These are phyloP conservation scores for Megaceryle torquata DNA, from an alignment of 2,113 vertebrate species.

Conservation along the genomic window DNA sequence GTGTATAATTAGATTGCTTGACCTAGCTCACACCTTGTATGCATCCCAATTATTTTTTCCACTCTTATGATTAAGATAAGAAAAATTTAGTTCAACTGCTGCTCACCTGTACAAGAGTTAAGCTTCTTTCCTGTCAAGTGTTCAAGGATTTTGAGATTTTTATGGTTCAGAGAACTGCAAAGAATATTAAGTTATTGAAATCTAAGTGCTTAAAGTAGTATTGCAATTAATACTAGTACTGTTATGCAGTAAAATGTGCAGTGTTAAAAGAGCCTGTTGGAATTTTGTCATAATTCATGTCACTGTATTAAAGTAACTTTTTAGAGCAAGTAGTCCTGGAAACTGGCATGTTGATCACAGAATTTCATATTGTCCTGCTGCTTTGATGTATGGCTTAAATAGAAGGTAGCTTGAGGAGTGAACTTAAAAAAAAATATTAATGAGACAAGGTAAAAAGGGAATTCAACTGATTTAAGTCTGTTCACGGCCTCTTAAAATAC, in stretches of 20 bases:
- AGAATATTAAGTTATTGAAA: slow-evolving; percentile 11
- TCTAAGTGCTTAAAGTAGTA: background rate
- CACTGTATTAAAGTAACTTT: background rate
- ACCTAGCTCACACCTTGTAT: background rate
- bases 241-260: slow-evolving; percentile 9
- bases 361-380: background rate
- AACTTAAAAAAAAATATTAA: background rate
- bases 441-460: background rate
- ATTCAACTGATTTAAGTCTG: background rate
- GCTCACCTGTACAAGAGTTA: background rate
- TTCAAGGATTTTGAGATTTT: background rate
- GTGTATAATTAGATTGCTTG: background rate
- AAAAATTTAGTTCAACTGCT: background rate
- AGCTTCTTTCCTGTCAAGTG: background rate
- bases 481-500: background rate
- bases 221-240: background rate
- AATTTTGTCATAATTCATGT: background rate
- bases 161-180: background rate
- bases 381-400: background rate
- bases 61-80: background rate
- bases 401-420: background rate
- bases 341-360: background rate
- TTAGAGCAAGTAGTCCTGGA: background rate
- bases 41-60: background rate
- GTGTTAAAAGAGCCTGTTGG: background rate